Evolutionary conservation across 2,797 vertebrate species (phyloP).

Genomic region (Glyptemys insculpta): DNA sequence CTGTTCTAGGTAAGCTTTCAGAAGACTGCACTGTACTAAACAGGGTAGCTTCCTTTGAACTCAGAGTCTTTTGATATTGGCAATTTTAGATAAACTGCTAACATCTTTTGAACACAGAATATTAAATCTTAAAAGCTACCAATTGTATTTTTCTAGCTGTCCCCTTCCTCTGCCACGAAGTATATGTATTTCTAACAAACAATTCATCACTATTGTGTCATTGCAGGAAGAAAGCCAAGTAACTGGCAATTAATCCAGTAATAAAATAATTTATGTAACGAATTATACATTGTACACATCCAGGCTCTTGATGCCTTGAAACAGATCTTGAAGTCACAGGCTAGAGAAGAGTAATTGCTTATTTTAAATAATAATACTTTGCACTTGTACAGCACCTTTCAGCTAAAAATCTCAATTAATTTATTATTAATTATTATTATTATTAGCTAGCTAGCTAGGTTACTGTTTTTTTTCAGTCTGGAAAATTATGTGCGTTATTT

Average conservation of each 20-base stretch:
- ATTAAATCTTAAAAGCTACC: slow-evolving; percentile 12
- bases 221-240: slow-evolving; percentile 21
- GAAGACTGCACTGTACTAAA: background rate
- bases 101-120: background rate
- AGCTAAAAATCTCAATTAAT: background rate
- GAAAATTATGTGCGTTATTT: too few relatives aligned
- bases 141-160: background rate
- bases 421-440: too few relatives aligned
- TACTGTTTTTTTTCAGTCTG: too few relatives aligned
- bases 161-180: background rate
- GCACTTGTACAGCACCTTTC: background rate
- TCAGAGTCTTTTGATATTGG: background rate
- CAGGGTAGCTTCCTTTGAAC: background rate
- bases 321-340: background rate
- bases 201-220: slow-evolving; percentile 18
- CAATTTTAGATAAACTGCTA: background rate
- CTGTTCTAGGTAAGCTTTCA: background rate
- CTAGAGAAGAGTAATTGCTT: background rate
- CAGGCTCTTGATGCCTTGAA: slow-evolving; percentile 25
- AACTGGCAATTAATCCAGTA: slow-evolving; percentile 34
- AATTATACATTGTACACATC: slow-evolving; percentile 18
- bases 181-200: background rate
- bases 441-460: too few relatives aligned
- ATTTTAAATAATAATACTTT: background rate
- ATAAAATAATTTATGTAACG: slow-evolving; percentile 10